These are phyloP conservation scores for Noctilio leporinus DNA, from an alignment of 2,113 vertebrate genomes.

Conservation along the genomic window DNA sequence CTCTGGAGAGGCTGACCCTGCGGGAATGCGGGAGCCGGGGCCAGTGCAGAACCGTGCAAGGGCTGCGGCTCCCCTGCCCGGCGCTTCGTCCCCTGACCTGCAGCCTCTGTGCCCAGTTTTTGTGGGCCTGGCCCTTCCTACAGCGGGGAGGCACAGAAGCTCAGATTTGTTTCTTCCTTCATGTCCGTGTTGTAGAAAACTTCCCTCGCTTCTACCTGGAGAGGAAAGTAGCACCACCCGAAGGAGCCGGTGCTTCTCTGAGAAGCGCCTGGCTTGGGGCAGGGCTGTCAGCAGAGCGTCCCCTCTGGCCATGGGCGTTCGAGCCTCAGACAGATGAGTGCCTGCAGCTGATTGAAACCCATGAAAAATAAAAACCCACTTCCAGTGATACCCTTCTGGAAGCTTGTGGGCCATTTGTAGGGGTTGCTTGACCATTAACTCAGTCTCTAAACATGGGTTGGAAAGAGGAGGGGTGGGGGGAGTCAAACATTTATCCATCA, in stretches of 20 bases:
- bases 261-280: not conserved
- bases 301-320: rapidly evolving
- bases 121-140: no score
- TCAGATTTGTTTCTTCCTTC: not conserved
- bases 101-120: no score
- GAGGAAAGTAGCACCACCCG: not conserved
- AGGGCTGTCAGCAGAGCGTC: not conserved
- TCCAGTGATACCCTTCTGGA: not conserved
- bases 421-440: not conserved
- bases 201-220: not conserved
- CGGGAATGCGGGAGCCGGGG: not conserved
- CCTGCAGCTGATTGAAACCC: not conserved
- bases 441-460: not conserved
- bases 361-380: not conserved
- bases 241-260: not conserved
- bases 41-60: no score
- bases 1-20: no score
- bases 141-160: not conserved
- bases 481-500: not conserved
- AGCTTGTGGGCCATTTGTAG: not conserved
- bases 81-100: not conserved
- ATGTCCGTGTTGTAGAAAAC: not conserved
- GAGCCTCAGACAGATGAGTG: not conserved
- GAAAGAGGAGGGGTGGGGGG: no score
- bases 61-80: rapidly evolving